Base-by-base conservation (phyloP, 2,797 vertebrate species). In the Erethizon dorsatum region DNA sequence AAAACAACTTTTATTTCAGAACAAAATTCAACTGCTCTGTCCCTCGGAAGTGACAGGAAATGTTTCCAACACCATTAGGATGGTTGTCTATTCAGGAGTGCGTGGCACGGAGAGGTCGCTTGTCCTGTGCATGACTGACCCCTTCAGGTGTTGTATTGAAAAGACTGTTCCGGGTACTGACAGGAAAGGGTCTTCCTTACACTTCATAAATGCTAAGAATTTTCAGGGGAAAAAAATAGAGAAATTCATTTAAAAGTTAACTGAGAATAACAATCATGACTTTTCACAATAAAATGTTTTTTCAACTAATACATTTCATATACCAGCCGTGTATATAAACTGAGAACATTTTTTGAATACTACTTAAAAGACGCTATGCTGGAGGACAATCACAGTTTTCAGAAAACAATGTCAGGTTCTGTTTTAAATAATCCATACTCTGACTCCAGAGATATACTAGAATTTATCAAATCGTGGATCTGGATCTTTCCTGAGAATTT, bases 121-220 rank as follows among this genome's bases (percentile, higher is more conserved):
- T 97, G 75, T 92, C 92, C 87, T 96, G 90, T 98, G 96, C 61
- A 22, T 87, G 96, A 98, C 93, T 89, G 97, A 97, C 97, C 96
- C 93, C 97, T 98, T 96, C 97, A 97, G 97, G 97, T 94, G 47
- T 75, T 61, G 2, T 6, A 18, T 1, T 93, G 95, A 88, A 97
- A 97, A 88, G 86, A 92, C 96, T 82, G 8, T n/a, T 95, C 8
- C 56, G 22, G 31, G 20, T 20, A 26, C 69, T 26, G 3, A 77
- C 14, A 83, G 22, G 24, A 20, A 77, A 87, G 15, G 24, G 4
- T 82, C 6, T 67, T 31, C 59, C 37, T 15, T 5, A 28, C 22
- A 73, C 4, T 33, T 28, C 18, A 13, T 17, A 14, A 57, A 83
- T 18, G 18, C 7, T 65, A 86, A 87, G 63, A 86, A 79, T 94